Base-by-base conservation (phyloP, 1,140 invertebrate genomes). In the Pectinophora gossypiella region DNA sequence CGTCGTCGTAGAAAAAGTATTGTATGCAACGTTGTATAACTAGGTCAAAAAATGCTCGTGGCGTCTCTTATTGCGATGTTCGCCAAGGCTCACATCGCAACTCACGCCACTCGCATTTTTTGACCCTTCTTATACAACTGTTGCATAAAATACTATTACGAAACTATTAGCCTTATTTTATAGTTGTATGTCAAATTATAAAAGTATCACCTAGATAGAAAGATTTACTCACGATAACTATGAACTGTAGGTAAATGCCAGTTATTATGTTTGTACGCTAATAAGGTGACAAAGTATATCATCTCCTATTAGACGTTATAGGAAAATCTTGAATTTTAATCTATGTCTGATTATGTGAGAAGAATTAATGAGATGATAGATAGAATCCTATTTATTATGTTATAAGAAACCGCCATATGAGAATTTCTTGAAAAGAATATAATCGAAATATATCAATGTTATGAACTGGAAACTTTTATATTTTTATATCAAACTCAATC, bases 111-210 rank as follows among this genome's bases (percentile, higher is more conserved):
- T n/a, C n/a, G n/a, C n/a, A n/a, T n/a, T n/a, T n/a, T n/a, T n/a
- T n/a, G n/a, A n/a, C n/a, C n/a, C n/a, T n/a, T n/a, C n/a, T n/a
- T n/a, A n/a, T n/a, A n/a, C n/a, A n/a, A n/a, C n/a, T n/a, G n/a
- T n/a, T n/a, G n/a, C n/a, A n/a, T n/a, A n/a, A n/a, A n/a, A n/a
- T n/a, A n/a, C n/a, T n/a, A n/a, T n/a, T 76, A 76, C 60, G 55
- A 72, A 68, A 76, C 54, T 70, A 64, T 68, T 74, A 76, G 69
- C 60, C 64, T 64, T 72, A 66, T 70, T 59, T n/a, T n/a, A 38
- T 58, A 59, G 51, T 56, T 62, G 52, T 71, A 68, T 68, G 60
- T 72, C 54, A 54, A 76, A 55, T 56, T 59, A 54, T 47, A 46
- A 53, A 51, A 70, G 56, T 59, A 64, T 74, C 67, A 72, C 57